Base-by-base conservation (phyloP, 1,140 invertebrate genomes). In the Pachypsylla venusta region DNA sequence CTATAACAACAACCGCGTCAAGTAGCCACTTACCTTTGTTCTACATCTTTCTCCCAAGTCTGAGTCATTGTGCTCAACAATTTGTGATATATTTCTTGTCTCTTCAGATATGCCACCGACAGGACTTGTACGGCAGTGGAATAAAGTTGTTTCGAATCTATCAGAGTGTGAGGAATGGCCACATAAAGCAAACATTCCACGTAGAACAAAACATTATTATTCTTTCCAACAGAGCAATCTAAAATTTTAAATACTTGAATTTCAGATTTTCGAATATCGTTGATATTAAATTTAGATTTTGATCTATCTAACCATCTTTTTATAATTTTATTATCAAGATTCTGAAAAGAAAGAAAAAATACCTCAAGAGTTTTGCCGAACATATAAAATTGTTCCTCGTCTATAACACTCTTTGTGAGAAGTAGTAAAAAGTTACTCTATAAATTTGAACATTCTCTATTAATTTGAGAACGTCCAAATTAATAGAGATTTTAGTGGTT, bases 171-270 rank as follows among this genome's bases (percentile, higher is more conserved):
- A n/a, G n/a, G 16, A 7, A 48, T 22, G 22, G 42, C 16, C 4
- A 19, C 4, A 19, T 48, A 48, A n/a, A 48, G n/a, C 7, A 48
- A 22, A n/a, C 42, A 48, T 19, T 48, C 42, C n/a, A 48, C 42
- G 42, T 48, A 48, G 42, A 48, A 48, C n/a, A 48, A 22, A 48
- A 48, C 42, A 22, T 48, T 48, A 22, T 48, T 48, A 5, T n/a
- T n/a, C n/a, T n/a, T n/a, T n/a, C n/a, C 30, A 7, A 35, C 30
- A n/a, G 30, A n/a, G 7, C 42, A 48, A n/a, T 19, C 22, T 3
- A n/a, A 48, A 48, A 48, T 48, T 48, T 22, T 19, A 48, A 48
- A 22, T 3, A 48, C 42, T 4, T 22, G 42, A 19, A 48, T 48
- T 48, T 48, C 42, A 5, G 42, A 48, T 22, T 48, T 48, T n/a